Evolutionary conservation across 2,797 vertebrate genomes (phyloP).

Genomic region (Betta splendens): DNA sequence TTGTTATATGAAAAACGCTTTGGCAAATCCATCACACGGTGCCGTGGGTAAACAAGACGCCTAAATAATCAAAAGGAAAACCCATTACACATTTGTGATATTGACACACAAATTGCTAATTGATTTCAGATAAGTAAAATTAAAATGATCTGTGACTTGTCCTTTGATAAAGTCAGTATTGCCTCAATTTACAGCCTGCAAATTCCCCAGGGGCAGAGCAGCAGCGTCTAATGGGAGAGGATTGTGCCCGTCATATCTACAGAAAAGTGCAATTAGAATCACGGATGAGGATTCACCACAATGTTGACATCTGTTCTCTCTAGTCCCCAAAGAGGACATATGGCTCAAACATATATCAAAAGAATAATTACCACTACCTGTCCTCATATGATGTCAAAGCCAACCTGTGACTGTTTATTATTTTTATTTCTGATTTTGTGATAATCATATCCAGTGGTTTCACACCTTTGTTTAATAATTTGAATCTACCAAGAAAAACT

Average conservation of each 20-base stretch:
- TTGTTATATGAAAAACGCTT: conserved; percentile 1
- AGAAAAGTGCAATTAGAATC: conserved; percentile 65
- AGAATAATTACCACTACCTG: conserved; percentile 13
- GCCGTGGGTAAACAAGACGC: background rate
- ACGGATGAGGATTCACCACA: conserved; percentile 50
- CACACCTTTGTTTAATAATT: background rate
- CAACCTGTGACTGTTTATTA: conserved; percentile 2
- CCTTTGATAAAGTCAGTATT: conserved; percentile 2
- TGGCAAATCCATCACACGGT: background rate
- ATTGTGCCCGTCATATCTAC: conserved; percentile 35
- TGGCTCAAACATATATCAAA: conserved; percentile 30
- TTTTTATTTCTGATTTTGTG: no score
- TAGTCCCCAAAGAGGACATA: conserved; percentile 50
- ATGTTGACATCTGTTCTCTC: conserved; percentile 64
- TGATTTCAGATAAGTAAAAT: no score
- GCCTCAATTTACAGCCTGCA: background rate
- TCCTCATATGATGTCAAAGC: conserved; percentile 3
- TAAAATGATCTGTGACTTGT: no score
- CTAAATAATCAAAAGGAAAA: background rate
- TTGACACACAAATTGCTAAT: no score
- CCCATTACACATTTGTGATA: no score
- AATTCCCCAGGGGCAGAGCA: conserved; percentile 31
- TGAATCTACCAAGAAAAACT: background rate
- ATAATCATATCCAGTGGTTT: background rate
- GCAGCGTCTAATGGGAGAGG: conserved; percentile 37